phyloP scores from a whole-genome alignment of 2,888 invertebrate genomes.

The Phrixothrix hirtus region DNA sequence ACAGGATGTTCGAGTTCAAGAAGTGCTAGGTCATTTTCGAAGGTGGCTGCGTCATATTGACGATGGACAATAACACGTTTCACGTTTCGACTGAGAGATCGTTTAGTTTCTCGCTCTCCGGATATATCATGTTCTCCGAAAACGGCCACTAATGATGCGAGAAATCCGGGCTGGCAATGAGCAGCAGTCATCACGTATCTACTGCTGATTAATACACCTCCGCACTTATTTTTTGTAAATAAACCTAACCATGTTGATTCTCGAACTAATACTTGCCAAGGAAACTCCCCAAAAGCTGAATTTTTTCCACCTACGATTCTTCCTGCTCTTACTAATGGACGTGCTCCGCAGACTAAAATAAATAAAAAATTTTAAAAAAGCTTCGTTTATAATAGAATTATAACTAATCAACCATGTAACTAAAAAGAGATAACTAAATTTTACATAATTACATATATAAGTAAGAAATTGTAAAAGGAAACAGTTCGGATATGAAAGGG shows the following conservation, averaged over 20 bases:
- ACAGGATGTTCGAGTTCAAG: conserved; percentile 83
- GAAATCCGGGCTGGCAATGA: conserved; percentile 92
- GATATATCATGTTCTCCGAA: conserved; percentile 91
- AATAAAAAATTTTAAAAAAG: neutral
- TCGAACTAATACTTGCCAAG: conserved; percentile 90
- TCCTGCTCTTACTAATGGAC: conserved; percentile 77
- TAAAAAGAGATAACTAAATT: no score
- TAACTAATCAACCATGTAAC: no score
- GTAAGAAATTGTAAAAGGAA: neutral
- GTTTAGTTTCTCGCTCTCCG: conserved; percentile 76
- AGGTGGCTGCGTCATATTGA: conserved; percentile 86
- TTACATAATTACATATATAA: neutral
- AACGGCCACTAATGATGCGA: conserved; percentile 87
- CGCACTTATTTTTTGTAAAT: conserved; percentile 94
- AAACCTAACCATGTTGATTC: conserved; percentile 93
- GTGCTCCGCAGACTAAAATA: conserved; percentile 81
- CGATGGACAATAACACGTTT: conserved; percentile 85
- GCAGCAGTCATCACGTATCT: conserved; percentile 90
- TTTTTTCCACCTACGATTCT: conserved; percentile 90
- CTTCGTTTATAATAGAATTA: neutral
- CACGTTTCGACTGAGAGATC: conserved; percentile 81
- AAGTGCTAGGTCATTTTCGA: conserved; percentile 89
- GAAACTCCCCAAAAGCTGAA: conserved; percentile 84
- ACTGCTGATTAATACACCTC: conserved; percentile 88
- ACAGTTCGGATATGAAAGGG: no score